These are phyloP conservation scores for Stenodema calcarata DNA, from an alignment of 2,888 invertebrate genomes.

Conservation along the genomic window DNA sequence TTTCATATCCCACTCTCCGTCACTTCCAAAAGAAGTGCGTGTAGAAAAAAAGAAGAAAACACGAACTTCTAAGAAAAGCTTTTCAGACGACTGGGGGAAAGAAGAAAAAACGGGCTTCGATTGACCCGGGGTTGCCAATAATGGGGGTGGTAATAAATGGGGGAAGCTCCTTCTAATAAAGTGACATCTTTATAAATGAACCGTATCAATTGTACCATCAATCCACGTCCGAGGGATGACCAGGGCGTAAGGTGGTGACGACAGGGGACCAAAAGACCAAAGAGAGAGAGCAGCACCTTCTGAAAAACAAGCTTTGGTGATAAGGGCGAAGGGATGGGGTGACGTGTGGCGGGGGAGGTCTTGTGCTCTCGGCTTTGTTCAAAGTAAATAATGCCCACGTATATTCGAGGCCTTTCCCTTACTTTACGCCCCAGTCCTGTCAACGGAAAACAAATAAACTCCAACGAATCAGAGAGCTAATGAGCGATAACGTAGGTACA, in stretches of 20 bases:
- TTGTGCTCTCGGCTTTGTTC: neutral
- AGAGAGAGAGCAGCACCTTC: neutral
- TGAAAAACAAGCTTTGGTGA: neutral
- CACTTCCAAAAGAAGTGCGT: too few relatives aligned
- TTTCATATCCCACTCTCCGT: too few relatives aligned
- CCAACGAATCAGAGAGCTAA: neutral
- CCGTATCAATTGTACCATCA: constrained; percentile 46
- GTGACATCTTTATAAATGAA: constrained; percentile 50
- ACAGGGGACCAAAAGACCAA: neutral
- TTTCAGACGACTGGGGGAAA: too few relatives aligned
- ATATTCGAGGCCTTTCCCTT: neutral
- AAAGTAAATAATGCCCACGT: constrained; percentile 17
- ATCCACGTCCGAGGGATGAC: constrained; percentile 41
- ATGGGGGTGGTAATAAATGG: constrained; percentile 23
- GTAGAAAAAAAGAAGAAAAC: too few relatives aligned
- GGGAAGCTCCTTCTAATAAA: constrained; percentile 39
- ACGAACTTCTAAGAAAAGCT: neutral
- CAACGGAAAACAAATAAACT: neutral
- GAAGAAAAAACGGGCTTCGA: neutral
- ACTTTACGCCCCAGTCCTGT: neutral
- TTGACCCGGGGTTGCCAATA: constrained; percentile 12
- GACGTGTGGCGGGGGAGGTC: neutral
- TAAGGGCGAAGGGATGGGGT: too few relatives aligned
- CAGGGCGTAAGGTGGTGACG: constrained; percentile 12
- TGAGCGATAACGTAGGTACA: too few relatives aligned